Conservation (phyloP, 1,140 invertebrate genomes). For the Drosophila tsacasi region DNA sequence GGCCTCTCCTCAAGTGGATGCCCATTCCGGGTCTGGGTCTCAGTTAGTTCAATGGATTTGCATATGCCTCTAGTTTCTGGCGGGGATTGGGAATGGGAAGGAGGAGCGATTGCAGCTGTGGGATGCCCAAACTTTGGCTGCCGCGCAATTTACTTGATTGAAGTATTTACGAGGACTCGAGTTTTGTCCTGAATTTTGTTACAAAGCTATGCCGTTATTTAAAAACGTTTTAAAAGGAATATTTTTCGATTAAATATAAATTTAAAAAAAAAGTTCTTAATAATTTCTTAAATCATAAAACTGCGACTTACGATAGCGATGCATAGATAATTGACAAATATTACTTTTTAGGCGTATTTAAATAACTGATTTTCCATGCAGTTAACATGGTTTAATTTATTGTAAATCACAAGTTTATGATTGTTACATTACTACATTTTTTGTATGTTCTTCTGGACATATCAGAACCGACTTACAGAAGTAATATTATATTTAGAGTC, state of each 20-base stretch:
- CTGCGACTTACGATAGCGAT: too few relatives aligned
- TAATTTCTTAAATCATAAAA: not conserved
- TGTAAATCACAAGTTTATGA: too few relatives aligned
- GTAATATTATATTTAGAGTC: not conserved
- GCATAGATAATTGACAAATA: too few relatives aligned
- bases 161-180: slow-evolving; percentile 27
- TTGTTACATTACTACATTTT: too few relatives aligned
- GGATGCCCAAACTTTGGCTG: slow-evolving; percentile 58
- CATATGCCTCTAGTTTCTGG: slow-evolving; percentile 45
- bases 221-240: not conserved
- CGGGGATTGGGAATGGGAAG: not conserved
- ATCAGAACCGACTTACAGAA: too few relatives aligned
- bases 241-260: not conserved
- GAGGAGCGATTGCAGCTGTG: slow-evolving; percentile 29
- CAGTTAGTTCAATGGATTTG: slow-evolving; percentile 72
- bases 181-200: not conserved
- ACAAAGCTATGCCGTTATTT: not conserved
- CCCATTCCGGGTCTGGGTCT: slow-evolving; percentile 38
- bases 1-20: slow-evolving; percentile 39
- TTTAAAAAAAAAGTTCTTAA: too few relatives aligned
- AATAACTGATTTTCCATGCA: too few relatives aligned
- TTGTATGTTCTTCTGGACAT: too few relatives aligned
- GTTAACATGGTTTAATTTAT: too few relatives aligned
- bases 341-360: too few relatives aligned
- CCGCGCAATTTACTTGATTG: slow-evolving; percentile 62